These are phyloP conservation scores for Adelphocoris suturalis DNA, from an alignment of 2,888 invertebrate genomes.

Conservation along the genomic window DNA sequence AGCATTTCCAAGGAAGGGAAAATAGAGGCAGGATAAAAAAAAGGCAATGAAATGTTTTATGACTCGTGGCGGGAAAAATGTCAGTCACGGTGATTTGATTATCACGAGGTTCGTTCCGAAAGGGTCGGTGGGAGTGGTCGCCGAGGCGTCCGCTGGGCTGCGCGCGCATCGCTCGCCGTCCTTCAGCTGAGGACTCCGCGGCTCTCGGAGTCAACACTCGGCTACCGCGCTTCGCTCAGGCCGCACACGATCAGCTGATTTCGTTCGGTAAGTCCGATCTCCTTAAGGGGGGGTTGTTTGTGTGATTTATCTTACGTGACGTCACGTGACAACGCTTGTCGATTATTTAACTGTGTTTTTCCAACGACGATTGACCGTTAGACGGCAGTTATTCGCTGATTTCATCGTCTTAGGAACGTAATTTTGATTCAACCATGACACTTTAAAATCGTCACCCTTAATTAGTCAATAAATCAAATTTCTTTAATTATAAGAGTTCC, in stretches of 20 bases:
- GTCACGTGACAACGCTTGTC: neutral
- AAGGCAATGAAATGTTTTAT: slow-evolving; percentile 72
- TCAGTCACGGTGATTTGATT: slow-evolving; percentile 71
- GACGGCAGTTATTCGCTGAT: neutral
- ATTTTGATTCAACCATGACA: no score
- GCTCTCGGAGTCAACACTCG: slow-evolving; percentile 50
- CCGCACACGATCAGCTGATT: neutral
- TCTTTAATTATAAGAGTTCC: no score
- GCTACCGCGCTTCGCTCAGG: slow-evolving; percentile 47
- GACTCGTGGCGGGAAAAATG: slow-evolving; percentile 73
- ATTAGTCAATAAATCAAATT: no score
- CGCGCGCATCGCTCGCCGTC: slow-evolving; percentile 48
- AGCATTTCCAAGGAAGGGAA: slow-evolving; percentile 46
- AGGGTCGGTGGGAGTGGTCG: slow-evolving; percentile 28
- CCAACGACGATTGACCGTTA: neutral
- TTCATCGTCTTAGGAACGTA: neutral
- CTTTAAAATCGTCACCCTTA: no score
- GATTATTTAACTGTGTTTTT: neutral
- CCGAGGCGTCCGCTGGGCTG: slow-evolving; percentile 35
- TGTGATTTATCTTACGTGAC: neutral
- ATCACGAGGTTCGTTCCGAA: slow-evolving; percentile 57
- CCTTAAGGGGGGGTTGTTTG: neutral
- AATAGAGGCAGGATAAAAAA: neutral
- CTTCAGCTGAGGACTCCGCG: neutral
- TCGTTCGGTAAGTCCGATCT: neutral